These are phyloP conservation scores for Vipera ursinii DNA, from an alignment of 2,797 vertebrate genomes.

Conservation along the genomic window DNA sequence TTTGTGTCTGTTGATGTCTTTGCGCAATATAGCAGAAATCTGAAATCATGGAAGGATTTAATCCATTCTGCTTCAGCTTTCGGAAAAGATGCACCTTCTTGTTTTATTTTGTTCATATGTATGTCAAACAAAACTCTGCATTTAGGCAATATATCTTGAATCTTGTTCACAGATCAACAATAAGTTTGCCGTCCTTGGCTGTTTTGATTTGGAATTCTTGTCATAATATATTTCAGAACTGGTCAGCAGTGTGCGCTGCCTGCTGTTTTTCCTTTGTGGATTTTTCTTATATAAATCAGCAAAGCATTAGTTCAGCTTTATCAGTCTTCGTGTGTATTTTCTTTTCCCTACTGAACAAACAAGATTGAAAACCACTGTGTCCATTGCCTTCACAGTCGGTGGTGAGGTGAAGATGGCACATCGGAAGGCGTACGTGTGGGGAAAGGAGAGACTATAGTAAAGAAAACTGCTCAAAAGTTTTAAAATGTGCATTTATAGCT, in stretches of 20 bases:
- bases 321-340: not conserved
- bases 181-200: not conserved
- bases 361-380: conserved; percentile 22
- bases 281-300: not conserved
- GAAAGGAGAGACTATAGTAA: not conserved
- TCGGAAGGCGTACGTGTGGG: not conserved
- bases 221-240: conserved; percentile 15
- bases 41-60: not conserved
- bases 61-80: not conserved
- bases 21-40: not conserved
- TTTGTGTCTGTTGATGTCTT: not conserved
- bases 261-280: not conserved
- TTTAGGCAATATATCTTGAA: not conserved
- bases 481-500: conserved; percentile 2
- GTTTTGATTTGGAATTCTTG: conserved; percentile 14
- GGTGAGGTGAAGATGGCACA: conserved; percentile 8
- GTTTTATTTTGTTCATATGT: not conserved
- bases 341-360: conserved; percentile 31
- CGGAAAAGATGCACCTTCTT: not conserved
- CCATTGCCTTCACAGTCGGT: not conserved
- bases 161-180: not conserved
- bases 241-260: not conserved
- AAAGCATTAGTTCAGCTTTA: conserved; percentile 20
- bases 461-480: conserved; percentile 9
- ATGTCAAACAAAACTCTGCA: not conserved